Conservation (phyloP, 2,797 vertebrate species). For the Percopsis omiscomaycus region DNA sequence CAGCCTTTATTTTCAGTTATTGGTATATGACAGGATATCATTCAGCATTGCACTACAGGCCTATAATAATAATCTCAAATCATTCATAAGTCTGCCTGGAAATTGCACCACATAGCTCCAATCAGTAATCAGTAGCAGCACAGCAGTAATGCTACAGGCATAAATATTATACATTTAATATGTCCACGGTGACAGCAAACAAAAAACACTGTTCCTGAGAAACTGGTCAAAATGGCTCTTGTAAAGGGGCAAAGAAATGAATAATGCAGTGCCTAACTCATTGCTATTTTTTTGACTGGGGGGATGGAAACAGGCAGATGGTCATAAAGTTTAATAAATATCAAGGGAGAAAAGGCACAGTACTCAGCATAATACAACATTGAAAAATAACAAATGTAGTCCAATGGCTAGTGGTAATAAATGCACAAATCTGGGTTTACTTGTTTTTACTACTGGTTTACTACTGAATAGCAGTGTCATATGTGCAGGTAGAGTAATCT, state of each 20-base stretch:
- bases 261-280: constrained; percentile 8
- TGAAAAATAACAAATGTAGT: too few species aligned
- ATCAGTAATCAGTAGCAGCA: constrained; percentile 41
- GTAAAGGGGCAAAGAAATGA: constrained; percentile 5
- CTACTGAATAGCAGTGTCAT: too few species aligned
- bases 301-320: constrained; percentile 1
- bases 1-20: constrained; percentile 63
- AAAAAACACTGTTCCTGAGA: background rate
- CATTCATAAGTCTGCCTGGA: constrained; percentile 55
- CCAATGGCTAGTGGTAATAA: too few species aligned
- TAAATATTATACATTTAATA: constrained; percentile 34
- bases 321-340: constrained; percentile 6
- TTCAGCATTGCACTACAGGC: constrained; percentile 56
- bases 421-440: too few species aligned
- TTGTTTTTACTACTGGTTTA: too few species aligned
- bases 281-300: background rate
- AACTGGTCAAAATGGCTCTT: constrained; percentile 4
- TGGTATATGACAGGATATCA: constrained; percentile 60
- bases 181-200: constrained; percentile 23
- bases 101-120: constrained; percentile 58
- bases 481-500: too few species aligned
- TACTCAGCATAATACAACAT: background rate
- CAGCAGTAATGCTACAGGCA: constrained; percentile 41
- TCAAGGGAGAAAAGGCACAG: background rate
- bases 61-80: constrained; percentile 66